Conservation (phyloP, 92 coral and sea anemone genomes). For the Porites evermanni region DNA sequence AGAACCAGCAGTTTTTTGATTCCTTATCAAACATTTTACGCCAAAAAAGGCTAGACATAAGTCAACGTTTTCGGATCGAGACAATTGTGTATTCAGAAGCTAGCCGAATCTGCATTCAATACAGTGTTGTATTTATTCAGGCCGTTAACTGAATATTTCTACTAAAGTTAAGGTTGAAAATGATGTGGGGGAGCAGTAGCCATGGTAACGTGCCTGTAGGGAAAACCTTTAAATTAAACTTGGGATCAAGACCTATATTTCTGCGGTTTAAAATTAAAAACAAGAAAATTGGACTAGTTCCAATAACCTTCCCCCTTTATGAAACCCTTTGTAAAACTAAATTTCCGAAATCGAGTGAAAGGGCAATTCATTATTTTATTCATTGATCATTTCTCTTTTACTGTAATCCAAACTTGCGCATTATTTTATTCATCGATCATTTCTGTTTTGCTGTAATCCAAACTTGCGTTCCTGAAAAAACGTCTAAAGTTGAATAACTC, state of each 20-base stretch:
- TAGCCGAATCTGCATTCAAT: neutral
- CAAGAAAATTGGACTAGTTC: conserved; percentile 24
- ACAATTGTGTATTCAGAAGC: neutral
- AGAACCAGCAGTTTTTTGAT: neutral
- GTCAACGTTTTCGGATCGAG: neutral
- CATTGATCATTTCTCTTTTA: neutral
- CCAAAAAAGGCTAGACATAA: conserved; percentile 5
- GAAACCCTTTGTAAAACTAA: neutral
- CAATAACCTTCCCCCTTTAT: conserved; percentile 1
- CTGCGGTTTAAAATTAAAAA: conserved; percentile 20
- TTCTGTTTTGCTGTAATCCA: neutral
- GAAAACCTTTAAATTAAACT: conserved; percentile 10
- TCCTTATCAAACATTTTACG: conserved; percentile 18
- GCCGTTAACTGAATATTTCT: neutral
- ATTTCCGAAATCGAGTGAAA: conserved; percentile 23
- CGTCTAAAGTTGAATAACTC: too few relatives aligned
- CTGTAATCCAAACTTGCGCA: neutral
- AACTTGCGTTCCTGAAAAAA: too few relatives aligned
- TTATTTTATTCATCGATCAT: neutral
- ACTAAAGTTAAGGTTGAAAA: neutral
- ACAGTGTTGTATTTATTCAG: neutral
- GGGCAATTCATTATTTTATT: neutral
- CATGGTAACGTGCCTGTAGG: neutral
- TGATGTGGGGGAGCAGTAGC: neutral
- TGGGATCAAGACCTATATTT: neutral